These are phyloP conservation scores for Sphyrna mokarran DNA, from an alignment of 2,113 vertebrate genomes.

Conservation along the genomic window DNA sequence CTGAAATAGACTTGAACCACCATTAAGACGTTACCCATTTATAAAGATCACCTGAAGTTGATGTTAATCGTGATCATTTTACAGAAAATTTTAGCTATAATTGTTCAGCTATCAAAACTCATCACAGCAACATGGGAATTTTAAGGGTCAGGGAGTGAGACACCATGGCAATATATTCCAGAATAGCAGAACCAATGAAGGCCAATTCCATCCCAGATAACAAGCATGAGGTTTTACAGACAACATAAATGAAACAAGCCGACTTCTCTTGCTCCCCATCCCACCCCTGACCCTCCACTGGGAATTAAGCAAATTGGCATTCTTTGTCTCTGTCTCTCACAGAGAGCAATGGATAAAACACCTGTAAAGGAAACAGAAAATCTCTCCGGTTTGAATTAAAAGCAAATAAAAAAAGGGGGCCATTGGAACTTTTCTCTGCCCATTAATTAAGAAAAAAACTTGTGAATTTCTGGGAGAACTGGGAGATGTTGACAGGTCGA, in stretches of 20 bases:
- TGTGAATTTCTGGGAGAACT: not conserved
- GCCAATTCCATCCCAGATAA: not conserved
- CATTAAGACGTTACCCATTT: not conserved
- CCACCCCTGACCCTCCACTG: not conserved
- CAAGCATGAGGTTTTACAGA: not conserved
- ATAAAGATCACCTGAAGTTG: not conserved
- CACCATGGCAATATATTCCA: not conserved
- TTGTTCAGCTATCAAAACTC: not conserved
- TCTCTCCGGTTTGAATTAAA: conserved; percentile 4
- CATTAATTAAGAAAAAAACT: not conserved
- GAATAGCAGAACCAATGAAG: not conserved
- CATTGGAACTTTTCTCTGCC: not conserved
- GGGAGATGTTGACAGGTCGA: not conserved
- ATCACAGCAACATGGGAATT: not conserved
- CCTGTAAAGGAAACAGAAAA: conserved; percentile 21
- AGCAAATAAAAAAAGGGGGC: not conserved
- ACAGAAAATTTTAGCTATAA: not conserved
- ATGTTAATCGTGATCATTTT: not conserved
- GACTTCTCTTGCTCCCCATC: not conserved
- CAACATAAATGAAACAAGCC: not conserved
- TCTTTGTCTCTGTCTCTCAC: not conserved
- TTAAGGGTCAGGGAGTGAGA: not conserved
- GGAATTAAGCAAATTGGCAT: not conserved
- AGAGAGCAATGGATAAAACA: not conserved
- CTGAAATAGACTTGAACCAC: not conserved